Base-by-base conservation (phyloP, 1,140 invertebrate genomes). In the Euwallacea similis region DNA sequence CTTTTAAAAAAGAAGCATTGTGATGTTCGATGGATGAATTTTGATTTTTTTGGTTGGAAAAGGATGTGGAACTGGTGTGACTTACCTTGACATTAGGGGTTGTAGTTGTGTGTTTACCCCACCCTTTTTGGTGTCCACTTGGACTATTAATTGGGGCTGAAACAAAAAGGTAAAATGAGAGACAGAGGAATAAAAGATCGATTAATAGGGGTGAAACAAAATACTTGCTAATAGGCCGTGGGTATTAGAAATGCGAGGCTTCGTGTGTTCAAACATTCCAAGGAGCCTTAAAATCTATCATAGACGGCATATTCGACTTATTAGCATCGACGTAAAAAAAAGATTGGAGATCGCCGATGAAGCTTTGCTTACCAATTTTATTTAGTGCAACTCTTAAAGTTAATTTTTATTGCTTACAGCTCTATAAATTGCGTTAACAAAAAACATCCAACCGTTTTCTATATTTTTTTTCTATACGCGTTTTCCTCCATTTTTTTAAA, bases 1-100 rank as follows among this genome's bases (percentile, higher is more conserved):
- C 21, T 33, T 33, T 69, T 6, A 44, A 73, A 75, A 75, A 78
- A 77, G 77, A 79, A 79, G 78, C 78, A 71, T 78, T 78, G 76
- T 75, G 75, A 77, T 79, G 76, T 73, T 79, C 78, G 76, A 75
- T 79, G 78, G 76, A 79, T 79, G 76, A 79, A 66, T 72, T 69
- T 75, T 72, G 75, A 64, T 64, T 68, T 73, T 69, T 65, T 74
- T 69, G 69, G 60, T 50, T 63, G 59, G 50, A 56, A 53, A 61
- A 42, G 10, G 11, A 61, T 33, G 55, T 21, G 10, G 75, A 74
- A 79, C 73, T 74, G 73, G 72, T 74, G 75, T 69, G 78, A 80
- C 80, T 81, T 80, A 81, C 80, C 80, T 81, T 75, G 79, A 76
- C 79, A 81, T 81, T 68, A 81, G 69, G 21, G 21, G 21, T 33